phyloP scores from a whole-genome alignment of 2,113 vertebrate genomes.

The Australoheros scitulus region DNA sequence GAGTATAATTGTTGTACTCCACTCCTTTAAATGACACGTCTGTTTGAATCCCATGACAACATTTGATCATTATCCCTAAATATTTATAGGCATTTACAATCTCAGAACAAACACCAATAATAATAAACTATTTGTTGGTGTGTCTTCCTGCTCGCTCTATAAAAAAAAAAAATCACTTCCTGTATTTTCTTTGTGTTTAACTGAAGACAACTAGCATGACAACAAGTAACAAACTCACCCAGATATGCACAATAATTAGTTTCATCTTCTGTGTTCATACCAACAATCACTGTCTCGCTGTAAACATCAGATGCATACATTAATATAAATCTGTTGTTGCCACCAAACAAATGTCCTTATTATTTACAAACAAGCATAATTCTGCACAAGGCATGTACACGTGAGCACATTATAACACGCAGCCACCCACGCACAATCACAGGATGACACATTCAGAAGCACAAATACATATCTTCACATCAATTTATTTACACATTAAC shows the following conservation, averaged over 20 bases:
- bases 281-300: neutral
- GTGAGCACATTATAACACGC: neutral
- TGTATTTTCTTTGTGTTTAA: neutral
- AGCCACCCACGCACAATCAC: conserved; percentile 13
- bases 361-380: neutral
- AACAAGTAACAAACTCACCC: neutral
- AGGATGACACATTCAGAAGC: neutral
- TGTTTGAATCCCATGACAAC: neutral
- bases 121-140: neutral
- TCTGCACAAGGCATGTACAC: conserved; percentile 1
- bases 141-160: neutral
- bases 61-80: neutral
- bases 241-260: neutral
- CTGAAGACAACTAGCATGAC: neutral
- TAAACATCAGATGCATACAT: neutral
- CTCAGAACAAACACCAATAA: neutral
- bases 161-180: neutral
- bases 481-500: neutral
- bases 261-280: neutral
- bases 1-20: neutral
- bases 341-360: neutral
- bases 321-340: neutral
- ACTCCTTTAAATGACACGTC: neutral
- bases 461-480: neutral
- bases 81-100: neutral